A percentile compares a stretch with the other conserved stretches of the same genome.
Conservation (phyloP, 2,888 invertebrate species). For the Drosophila rubida region DNA sequence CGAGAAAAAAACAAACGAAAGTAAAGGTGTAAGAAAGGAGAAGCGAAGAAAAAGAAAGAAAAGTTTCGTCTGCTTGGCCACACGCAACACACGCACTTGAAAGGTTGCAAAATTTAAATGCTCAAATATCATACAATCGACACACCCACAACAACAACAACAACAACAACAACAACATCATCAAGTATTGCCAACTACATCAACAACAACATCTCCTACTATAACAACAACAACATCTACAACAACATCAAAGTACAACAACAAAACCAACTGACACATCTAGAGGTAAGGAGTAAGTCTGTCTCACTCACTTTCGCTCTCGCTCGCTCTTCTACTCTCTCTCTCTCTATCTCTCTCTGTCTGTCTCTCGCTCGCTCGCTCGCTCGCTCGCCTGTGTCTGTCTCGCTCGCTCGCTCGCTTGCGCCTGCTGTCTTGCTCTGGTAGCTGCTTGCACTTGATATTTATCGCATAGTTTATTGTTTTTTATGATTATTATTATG, state of each 20-base stretch:
- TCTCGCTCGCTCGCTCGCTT: slow-evolving; percentile 22
- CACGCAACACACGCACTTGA: slow-evolving; percentile 53
- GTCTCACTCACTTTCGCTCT: slow-evolving; percentile 37
- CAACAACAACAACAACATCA: slow-evolving; percentile 27
- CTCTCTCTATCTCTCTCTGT: slow-evolving; percentile 23
- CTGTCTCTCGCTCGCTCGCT: slow-evolving; percentile 14
- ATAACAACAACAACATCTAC: slow-evolving; percentile 32
- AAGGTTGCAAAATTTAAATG: slow-evolving; percentile 51
- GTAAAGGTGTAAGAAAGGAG: slow-evolving; percentile 2
- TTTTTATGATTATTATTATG: slow-evolving; percentile 18
- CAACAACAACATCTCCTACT: slow-evolving; percentile 41
- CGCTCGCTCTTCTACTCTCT: slow-evolving; percentile 21
- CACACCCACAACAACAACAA: slow-evolving; percentile 42
- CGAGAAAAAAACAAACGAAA: not conserved
- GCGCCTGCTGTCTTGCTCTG: slow-evolving; percentile 1
- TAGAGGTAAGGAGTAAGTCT: slow-evolving; percentile 63
- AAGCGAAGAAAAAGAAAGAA: not conserved
- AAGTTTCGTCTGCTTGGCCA: slow-evolving; percentile 56
- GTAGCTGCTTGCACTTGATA: slow-evolving; percentile 31
- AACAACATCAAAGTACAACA: slow-evolving; percentile 18
- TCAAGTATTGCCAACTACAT: slow-evolving; percentile 31
- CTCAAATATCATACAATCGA: slow-evolving; percentile 48
- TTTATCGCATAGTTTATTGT: slow-evolving; percentile 35
- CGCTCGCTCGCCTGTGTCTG: slow-evolving; percentile 15
- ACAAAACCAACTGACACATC: slow-evolving; percentile 59